Base-by-base conservation (phyloP, 2,888 invertebrate species). In the Pecten maximus region DNA sequence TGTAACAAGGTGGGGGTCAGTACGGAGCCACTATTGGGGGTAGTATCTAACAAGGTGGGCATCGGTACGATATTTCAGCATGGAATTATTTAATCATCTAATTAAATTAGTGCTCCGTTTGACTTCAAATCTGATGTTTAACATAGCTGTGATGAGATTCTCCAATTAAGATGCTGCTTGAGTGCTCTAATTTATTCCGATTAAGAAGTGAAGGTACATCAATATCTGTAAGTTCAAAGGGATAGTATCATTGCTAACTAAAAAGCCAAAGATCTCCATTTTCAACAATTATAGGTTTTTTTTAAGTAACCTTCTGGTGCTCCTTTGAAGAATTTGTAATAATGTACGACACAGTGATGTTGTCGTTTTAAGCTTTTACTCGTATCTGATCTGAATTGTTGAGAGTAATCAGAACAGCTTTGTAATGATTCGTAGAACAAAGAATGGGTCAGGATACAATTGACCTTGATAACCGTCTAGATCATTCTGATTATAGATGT, bases 171-270 rank as follows among this genome's bases (percentile, higher is more conserved):
- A 74, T 10, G 74, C 35, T 35, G 28, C 74, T 74, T 74, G 74
- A 74, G 35, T 6, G 28, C 10, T 12, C 35, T 74, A 74, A 74
- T 74, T 74, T 23, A 10, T 28, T 35, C 74, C 35, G 74, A 74
- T 74, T 35, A 35, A 35, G 74, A 35, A 74, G 15, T 74, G 74
- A 74, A 74, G 74, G 74, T 35, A 74, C 74, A 74, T 74, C 35
- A 74, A 74, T 74, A 74, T 74, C 74, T 74, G 35, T 74, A 74
- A 74, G 35, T 74, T 74, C 74, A 74, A 74, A 74, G 74, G 28
- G 35, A 35, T 35, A 74, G 35, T 74, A 74, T 74, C 60, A n/a
- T 74, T 35, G 23, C 74, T 0, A 28, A 15, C 35, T 28, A 74
- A 23, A 12, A 35, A 74, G 28, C 12, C 74, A 28, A 44, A 6